Evolutionary conservation across 2,888 invertebrate genomes (phyloP), one percentile per base, ranked within the genome.

Genomic region (Ophion obscuratus): DNA sequence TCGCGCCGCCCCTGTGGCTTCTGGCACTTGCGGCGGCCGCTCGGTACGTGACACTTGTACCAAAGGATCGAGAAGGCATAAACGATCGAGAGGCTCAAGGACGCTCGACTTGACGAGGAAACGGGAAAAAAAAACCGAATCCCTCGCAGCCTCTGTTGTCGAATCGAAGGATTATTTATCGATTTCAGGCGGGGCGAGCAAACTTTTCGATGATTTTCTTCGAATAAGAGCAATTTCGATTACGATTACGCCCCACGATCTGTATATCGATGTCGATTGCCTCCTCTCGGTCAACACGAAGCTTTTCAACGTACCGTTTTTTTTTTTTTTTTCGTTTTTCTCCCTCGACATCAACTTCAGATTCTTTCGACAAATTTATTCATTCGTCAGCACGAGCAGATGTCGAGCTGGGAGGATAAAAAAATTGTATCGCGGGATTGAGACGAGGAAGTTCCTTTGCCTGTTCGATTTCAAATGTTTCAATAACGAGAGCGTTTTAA

Each of bases 81-180:
- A 79, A 74, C 73, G 83, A 83, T 79, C 83, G 68, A 9, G 77
- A 82, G 73, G 14, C 57, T 79, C 78, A 83, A 83, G 83, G 78
- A 78, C 83, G 61, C 6, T 61, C 78, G 57, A 62, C 53, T 74
- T 83, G 77, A 70, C 66, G 57, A 62, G 47, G 73, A 24, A 11
- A 31, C 10, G 6, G 2, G 20, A 40, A 66, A 53, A 53, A 57
- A 53, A 36, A 24, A 24, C 14, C 57, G 36, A 67, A 67, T 27
- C 17, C 20, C 77, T 40, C 44, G 77, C 68, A 68, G 77, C 67
- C 47, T 59, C 68, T 40, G 47, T 66, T 77, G 66, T 61, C 47
- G 70, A 76, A 82, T 71, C 76, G 68, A 47, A 59, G 44, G 27
- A 62, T 82, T 83, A 78, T 78, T 73, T 73, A 78, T 83, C 73